These are phyloP conservation scores for Microchirus variegatus DNA, from an alignment of 2,797 vertebrate species.

Conservation along the genomic window DNA sequence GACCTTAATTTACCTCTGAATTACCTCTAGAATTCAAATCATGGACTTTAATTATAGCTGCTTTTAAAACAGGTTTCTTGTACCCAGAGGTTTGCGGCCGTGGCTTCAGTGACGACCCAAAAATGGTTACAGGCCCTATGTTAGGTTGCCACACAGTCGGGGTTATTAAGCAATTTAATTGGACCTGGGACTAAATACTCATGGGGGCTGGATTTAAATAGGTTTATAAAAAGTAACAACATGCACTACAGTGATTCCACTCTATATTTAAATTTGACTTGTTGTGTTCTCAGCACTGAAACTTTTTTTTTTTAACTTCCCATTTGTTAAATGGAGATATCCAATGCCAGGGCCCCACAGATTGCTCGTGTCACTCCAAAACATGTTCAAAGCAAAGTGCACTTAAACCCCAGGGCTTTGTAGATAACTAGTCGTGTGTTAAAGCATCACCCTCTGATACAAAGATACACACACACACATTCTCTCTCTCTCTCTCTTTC, in stretches of 20 bases:
- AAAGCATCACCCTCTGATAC: slow-evolving; percentile 38
- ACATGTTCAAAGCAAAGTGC: slow-evolving; percentile 34
- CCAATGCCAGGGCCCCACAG: background rate
- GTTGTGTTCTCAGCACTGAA: slow-evolving; percentile 4
- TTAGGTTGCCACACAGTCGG: slow-evolving; percentile 28
- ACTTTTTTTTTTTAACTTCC: background rate
- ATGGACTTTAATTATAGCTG: slow-evolving; percentile 51
- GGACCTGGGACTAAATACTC: slow-evolving; percentile 36
- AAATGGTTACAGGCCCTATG: slow-evolving; percentile 33
- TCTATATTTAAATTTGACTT: background rate
- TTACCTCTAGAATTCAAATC: slow-evolving; percentile 61
- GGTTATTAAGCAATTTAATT: slow-evolving; percentile 63
- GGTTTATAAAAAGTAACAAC: slow-evolving; percentile 26
- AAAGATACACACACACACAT: slow-evolving; percentile 20
- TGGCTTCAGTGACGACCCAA: slow-evolving; percentile 35
- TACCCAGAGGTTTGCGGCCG: slow-evolving; percentile 42
- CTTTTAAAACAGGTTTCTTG: slow-evolving; percentile 34
- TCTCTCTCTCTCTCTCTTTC: slow-evolving; percentile 39
- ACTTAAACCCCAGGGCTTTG: slow-evolving; percentile 37
- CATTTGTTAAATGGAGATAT: slow-evolving; percentile 21
- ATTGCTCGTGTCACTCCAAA: slow-evolving; percentile 18
- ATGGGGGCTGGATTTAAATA: slow-evolving; percentile 40
- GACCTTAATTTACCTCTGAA: slow-evolving; percentile 57
- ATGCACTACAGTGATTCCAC: slow-evolving; percentile 8
- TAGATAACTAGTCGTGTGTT: slow-evolving; percentile 47